Evolutionary conservation across 2,888 invertebrate genomes (phyloP), one percentile per base, ranked within the genome.

Genomic region (Ochropleura plecta): DNA sequence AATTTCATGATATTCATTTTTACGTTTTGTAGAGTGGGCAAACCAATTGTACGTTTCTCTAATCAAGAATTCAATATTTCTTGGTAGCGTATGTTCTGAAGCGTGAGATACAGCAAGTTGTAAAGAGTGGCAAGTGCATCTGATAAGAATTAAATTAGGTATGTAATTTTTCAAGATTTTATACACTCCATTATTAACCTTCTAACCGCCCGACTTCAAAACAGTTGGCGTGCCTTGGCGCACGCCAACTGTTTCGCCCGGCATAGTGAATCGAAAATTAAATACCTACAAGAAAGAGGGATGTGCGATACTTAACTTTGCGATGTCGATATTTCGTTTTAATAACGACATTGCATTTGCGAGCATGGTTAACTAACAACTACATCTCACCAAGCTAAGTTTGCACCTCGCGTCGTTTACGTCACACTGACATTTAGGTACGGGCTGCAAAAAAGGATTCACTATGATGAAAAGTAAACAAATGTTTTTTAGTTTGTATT

Each of bases 41-140:
- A n/a, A n/a, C n/a, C n/a, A n/a, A n/a, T n/a, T n/a, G n/a, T n/a
- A n/a, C n/a, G n/a, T n/a, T n/a, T 40, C 63, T 63, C 73, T 68
- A 12, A 49, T 64, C 9, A 18, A 16, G 48, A n/a, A 30, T 64
- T 64, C 64, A 30, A 64, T 64, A 64, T 49, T 49, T 30, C 48
- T 30, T 30, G 64, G 64, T 18, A 64, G 16, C 5, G 48, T 30
- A 0, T 18, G 62, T 70, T 86, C 81, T 16, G 88, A 84, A 0
- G 90, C 90, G 74, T 88, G 82, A 3, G 82, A 79, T 0, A 91
- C 84, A 5, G 91, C 90, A 9, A 91, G 71, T 81, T 91, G 91
- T 6, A 91, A 48, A 0, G 86, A 88, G 42, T 89, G 87, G 66
- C 88, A 89, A 49, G 81, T 59, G 72, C 87, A 87, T 77, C 82